Percentiles rank a stretch among this genome's conserved stretches.
Conservation (phyloP, 2,888 invertebrate genomes). For the Romanomermis culicivorax region DNA sequence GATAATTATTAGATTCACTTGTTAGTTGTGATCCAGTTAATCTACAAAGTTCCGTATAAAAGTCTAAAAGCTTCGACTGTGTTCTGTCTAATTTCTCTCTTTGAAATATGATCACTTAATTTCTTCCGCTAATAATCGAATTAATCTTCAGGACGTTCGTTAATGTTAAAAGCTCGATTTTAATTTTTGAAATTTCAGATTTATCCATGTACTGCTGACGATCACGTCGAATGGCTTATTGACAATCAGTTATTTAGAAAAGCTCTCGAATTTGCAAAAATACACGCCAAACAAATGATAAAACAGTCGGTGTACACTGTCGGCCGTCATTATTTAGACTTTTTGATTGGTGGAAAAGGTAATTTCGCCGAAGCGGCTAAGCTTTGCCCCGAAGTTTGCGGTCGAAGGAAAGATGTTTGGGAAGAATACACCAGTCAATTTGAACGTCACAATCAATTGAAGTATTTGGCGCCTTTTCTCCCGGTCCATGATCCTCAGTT, state of each 20-base stretch:
- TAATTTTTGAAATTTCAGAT: too few relatives aligned
- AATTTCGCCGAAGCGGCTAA: constrained; percentile 11
- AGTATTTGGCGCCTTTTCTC: constrained; percentile 15
- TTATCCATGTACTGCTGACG: constrained; percentile 20
- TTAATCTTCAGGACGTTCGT: too few relatives aligned
- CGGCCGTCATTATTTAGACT: constrained; percentile 15
- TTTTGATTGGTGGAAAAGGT: constrained; percentile 16
- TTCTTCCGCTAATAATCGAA: too few relatives aligned
- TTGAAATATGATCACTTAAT: too few relatives aligned
- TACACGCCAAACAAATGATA: constrained; percentile 13
- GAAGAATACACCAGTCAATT: constrained; percentile 23
- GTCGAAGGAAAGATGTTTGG: constrained; percentile 21
- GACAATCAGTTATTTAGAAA: constrained; percentile 19
- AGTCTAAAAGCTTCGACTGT: too few relatives aligned
- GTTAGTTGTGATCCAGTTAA: too few relatives aligned
- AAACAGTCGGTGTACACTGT: constrained; percentile 5
- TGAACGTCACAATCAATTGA: constrained; percentile 14
- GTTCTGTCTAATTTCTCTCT: too few relatives aligned
- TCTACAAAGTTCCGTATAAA: too few relatives aligned
- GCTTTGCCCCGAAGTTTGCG: constrained; percentile 15
- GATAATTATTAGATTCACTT: too few relatives aligned
- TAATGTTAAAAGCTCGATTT: too few relatives aligned
- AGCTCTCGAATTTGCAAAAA: constrained; percentile 18
- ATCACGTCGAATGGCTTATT: constrained; percentile 22
- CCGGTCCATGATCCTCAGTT: constrained; percentile 22